phyloP scores from a whole-genome alignment of 2,797 vertebrate genomes.

The Pygocentrus nattereri region DNA sequence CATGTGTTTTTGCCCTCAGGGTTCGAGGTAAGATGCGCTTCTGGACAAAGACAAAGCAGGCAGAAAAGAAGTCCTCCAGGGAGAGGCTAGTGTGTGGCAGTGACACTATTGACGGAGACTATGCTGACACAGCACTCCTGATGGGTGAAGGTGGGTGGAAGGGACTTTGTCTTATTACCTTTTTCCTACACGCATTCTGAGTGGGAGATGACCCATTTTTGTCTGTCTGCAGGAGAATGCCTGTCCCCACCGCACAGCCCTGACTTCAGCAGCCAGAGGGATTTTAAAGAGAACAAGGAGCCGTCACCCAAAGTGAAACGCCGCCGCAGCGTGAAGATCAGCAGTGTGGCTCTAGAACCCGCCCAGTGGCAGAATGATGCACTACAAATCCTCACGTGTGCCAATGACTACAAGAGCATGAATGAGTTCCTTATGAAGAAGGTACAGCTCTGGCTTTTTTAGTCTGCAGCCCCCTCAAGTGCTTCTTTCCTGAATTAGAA shows the following conservation, averaged over 20 bases:
- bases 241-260: conserved; percentile 89
- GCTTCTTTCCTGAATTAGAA: not conserved
- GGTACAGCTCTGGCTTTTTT: conserved; percentile 70
- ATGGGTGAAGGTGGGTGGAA: conserved; percentile 51
- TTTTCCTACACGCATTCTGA: not conserved
- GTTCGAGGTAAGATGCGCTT: conserved; percentile 92
- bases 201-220: not conserved
- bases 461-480: not conserved
- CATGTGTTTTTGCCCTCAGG: conserved; percentile 61
- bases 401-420: conserved; percentile 94
- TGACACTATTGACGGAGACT: conserved; percentile 48
- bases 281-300: conserved; percentile 97
- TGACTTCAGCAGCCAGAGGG: conserved; percentile 80
- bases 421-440: conserved; percentile 98
- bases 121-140: conserved; percentile 36
- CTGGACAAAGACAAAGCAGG: conserved; percentile 92
- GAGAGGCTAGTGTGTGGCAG: conserved; percentile 76
- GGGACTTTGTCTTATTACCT: not conserved
- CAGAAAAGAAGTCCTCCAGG: conserved; percentile 87
- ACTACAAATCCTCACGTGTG: conserved; percentile 91
- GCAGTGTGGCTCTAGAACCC: conserved; percentile 86
- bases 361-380: conserved; percentile 92
- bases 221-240: conserved; percentile 36
- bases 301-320: conserved; percentile 95
- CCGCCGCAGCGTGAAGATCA: conserved; percentile 93